Conservation (phyloP, 2,797 vertebrate genomes). For the Premnoplex brunnescens region DNA sequence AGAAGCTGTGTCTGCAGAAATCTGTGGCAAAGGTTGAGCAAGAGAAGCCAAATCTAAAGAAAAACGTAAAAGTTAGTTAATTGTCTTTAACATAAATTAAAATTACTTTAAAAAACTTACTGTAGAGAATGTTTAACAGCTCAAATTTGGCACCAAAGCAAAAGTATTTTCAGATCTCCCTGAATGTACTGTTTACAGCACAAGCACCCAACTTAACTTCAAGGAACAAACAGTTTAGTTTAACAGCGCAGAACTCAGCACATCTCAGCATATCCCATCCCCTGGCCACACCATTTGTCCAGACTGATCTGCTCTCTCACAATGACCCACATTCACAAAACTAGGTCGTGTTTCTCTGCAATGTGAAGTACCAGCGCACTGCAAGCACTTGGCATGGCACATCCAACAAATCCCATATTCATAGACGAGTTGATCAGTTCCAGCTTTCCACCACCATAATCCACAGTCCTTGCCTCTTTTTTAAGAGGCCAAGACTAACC, state of each 20-base stretch:
- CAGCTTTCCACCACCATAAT: neutral
- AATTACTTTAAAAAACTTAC: neutral
- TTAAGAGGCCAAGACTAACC: neutral
- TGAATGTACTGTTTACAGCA: neutral
- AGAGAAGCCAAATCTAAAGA: slow-evolving; percentile 75
- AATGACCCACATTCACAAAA: neutral
- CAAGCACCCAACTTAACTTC: neutral
- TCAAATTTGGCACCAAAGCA: neutral
- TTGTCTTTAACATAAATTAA: neutral
- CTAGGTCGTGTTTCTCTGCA: neutral
- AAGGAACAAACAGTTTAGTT: neutral
- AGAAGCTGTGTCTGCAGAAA: slow-evolving; percentile 80
- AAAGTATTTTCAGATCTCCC: neutral
- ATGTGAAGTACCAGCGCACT: neutral
- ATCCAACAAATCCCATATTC: neutral
- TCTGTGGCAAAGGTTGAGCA: slow-evolving; percentile 74
- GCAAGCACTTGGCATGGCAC: neutral
- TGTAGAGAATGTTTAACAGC: neutral
- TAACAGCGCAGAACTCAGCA: neutral
- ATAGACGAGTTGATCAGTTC: neutral
- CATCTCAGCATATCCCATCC: neutral
- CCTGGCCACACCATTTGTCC: neutral
- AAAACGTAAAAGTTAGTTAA: neutral
- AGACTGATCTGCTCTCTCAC: neutral
- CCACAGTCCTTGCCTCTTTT: neutral